Conservation (phyloP, 2,113 vertebrate genomes). For the Danionella cerebrum region DNA sequence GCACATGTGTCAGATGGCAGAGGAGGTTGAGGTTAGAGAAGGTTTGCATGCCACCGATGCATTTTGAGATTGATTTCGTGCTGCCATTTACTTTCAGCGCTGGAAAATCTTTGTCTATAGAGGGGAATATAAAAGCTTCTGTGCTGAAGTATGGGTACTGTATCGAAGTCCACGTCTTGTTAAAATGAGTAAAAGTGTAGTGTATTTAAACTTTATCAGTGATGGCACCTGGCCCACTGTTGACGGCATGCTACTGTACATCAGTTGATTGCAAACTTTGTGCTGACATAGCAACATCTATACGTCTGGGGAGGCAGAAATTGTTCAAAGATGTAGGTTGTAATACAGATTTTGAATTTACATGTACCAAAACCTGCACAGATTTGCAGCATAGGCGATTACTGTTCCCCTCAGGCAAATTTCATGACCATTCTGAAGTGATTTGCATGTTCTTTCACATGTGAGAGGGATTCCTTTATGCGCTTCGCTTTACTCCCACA, state of each 20-base stretch:
- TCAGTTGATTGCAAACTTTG: slow-evolving; percentile 33
- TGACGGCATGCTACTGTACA: slow-evolving; percentile 27
- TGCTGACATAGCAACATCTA: too few relatives aligned
- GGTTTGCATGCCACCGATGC: neutral
- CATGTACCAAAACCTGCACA: too few relatives aligned
- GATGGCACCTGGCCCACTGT: slow-evolving; percentile 29
- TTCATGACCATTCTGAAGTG: too few relatives aligned
- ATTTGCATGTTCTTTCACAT: too few relatives aligned
- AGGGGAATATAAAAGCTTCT: neutral
- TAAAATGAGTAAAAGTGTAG: slow-evolving; percentile 22
- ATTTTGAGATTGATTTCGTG: neutral
- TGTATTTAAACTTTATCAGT: slow-evolving; percentile 23
- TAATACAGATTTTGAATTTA: too few relatives aligned
- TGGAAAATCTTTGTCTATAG: neutral
- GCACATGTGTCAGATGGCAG: neutral
- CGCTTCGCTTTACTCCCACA: too few relatives aligned
- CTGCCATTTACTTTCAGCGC: neutral
- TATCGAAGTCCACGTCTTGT: slow-evolving; percentile 4
- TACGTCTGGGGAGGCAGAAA: too few relatives aligned
- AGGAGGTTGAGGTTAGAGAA: neutral
- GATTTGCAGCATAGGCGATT: too few relatives aligned
- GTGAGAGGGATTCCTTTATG: too few relatives aligned
- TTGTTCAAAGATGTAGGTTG: neutral
- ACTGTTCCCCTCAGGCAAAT: too few relatives aligned
- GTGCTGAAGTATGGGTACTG: neutral